Evolutionary conservation across 2,113 vertebrate species (phyloP).

Genomic region (Mustelus asterias): DNA sequence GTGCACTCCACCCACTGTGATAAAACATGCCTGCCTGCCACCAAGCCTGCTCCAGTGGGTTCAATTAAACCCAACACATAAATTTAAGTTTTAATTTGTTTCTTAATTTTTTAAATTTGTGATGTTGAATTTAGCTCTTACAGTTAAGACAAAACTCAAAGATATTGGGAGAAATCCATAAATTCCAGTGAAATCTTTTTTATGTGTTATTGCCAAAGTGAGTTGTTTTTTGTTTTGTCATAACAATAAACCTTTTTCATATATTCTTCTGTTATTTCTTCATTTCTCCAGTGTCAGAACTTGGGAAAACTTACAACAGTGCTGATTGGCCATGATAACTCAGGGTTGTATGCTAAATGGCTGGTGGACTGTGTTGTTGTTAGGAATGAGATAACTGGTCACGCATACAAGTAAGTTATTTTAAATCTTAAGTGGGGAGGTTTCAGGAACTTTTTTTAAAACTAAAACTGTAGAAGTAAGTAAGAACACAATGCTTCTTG

Average conservation of each 20-base stretch:
- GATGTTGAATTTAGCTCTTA: neutral
- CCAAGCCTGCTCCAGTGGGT: too few species aligned
- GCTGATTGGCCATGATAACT: slow-evolving; percentile 97
- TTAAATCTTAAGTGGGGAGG: neutral
- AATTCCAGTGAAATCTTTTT: neutral
- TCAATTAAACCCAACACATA: neutral
- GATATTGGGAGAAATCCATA: neutral
- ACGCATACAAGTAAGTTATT: slow-evolving; percentile 87
- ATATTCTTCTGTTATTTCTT: slow-evolving; percentile 36
- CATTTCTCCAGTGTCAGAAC: slow-evolving; percentile 80
- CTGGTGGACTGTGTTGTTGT: slow-evolving; percentile 90
- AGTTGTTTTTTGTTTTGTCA: neutral
- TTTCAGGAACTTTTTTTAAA: neutral
- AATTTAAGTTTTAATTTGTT: neutral
- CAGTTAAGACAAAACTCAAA: neutral
- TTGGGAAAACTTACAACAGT: slow-evolving; percentile 95
- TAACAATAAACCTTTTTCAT: slow-evolving; percentile 3
- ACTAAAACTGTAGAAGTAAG: neutral
- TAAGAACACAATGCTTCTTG: neutral
- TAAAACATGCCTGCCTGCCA: neutral
- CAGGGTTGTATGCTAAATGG: slow-evolving; percentile 95
- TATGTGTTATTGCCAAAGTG: neutral
- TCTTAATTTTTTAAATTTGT: neutral
- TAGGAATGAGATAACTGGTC: slow-evolving; percentile 94
- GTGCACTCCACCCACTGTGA: neutral